A percentile compares a stretch with the other conserved stretches of the same genome.
phyloP scores from a whole-genome alignment of 2,888 invertebrate species.

The Embidobia sp. region DNA sequence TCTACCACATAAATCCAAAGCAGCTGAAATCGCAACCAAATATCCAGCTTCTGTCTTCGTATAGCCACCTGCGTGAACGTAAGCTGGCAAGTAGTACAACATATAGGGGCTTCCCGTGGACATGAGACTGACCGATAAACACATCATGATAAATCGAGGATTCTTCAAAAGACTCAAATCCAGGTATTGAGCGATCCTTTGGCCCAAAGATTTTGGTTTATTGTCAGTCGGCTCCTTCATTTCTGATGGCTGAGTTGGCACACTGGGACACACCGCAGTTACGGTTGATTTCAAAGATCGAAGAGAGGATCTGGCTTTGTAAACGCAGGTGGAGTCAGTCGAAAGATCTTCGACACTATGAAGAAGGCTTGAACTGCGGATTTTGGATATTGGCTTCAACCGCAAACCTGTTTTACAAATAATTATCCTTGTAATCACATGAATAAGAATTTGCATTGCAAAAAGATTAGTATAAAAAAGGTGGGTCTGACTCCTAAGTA shows the following conservation, averaged over 20 bases:
- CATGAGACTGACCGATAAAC: slow-evolving; percentile 88
- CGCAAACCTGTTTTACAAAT: slow-evolving; percentile 81
- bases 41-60: slow-evolving; percentile 85
- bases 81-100: slow-evolving; percentile 88
- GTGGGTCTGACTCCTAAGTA: too few relatives aligned
- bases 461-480: too few relatives aligned
- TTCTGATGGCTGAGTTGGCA: slow-evolving; percentile 50
- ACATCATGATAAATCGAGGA: slow-evolving; percentile 87
- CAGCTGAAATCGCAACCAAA: slow-evolving; percentile 89
- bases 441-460: too few relatives aligned
- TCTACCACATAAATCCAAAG: slow-evolving; percentile 87
- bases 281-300: slow-evolving; percentile 75
- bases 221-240: slow-evolving; percentile 62
- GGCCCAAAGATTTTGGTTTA: slow-evolving; percentile 71
- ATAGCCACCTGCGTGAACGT: slow-evolving; percentile 86
- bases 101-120: slow-evolving; percentile 90
- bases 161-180: slow-evolving; percentile 87
- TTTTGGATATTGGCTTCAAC: slow-evolving; percentile 84
- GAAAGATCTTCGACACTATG: slow-evolving; percentile 89
- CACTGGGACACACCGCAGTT: slow-evolving; percentile 70
- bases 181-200: slow-evolving; percentile 83
- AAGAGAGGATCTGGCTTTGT: slow-evolving; percentile 84
- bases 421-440: too few relatives aligned
- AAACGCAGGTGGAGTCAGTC: slow-evolving; percentile 89
- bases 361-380: slow-evolving; percentile 87